Evolutionary conservation across 2,797 vertebrate species (phyloP).

Genomic region (Anableps anableps): DNA sequence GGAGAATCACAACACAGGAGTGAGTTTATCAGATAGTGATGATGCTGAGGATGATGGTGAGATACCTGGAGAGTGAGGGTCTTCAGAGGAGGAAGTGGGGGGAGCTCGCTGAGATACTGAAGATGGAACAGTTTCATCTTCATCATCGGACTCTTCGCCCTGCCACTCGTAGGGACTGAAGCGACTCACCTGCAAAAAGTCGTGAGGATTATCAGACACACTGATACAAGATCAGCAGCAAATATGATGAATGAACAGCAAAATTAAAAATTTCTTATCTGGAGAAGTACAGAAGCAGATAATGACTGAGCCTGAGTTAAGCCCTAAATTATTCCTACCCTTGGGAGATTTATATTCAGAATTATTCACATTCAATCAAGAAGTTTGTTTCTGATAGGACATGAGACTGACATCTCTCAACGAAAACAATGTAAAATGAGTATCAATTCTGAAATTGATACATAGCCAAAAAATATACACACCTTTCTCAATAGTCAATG

Average conservation of each 20-base stretch:
- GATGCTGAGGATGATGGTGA: not conserved
- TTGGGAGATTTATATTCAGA: not conserved
- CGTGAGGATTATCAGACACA: not conserved
- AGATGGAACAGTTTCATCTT: conserved; percentile 69
- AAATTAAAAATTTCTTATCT: not conserved
- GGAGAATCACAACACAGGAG: not conserved
- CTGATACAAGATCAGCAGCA: not conserved
- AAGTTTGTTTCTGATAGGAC: not conserved
- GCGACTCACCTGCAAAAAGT: conserved; percentile 70
- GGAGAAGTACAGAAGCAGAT: not conserved
- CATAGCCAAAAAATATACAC: not conserved
- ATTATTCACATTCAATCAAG: not conserved
- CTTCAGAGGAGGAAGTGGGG: conserved; percentile 54
- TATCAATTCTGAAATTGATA: not conserved
- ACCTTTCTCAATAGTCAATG: not conserved
- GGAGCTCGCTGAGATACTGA: conserved; percentile 47
- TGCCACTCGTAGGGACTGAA: conserved; percentile 86
- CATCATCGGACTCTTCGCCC: conserved; percentile 84
- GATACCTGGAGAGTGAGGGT: conserved; percentile 49
- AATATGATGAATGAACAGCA: not conserved
- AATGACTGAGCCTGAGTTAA: not conserved
- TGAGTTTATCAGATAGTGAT: not conserved
- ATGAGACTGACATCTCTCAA: not conserved
- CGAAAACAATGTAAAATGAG: not conserved
- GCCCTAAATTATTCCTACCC: not conserved